phyloP scores from a whole-genome alignment of 1,140 invertebrate species.

The Drosophila littoralis region DNA sequence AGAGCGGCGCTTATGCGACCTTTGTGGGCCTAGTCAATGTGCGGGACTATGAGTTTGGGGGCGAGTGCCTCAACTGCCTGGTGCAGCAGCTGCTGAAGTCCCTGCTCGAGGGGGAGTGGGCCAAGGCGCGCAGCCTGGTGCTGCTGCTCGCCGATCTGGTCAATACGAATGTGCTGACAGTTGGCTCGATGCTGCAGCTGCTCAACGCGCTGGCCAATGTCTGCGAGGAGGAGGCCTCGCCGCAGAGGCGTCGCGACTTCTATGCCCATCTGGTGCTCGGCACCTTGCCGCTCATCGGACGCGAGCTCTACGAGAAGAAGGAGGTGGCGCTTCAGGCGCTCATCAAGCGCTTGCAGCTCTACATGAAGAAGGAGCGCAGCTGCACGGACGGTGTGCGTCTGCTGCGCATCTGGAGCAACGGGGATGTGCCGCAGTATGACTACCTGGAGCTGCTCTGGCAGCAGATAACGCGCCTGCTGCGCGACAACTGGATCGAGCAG shows the following conservation, averaged over 20 bases:
- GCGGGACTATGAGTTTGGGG: slow-evolving; percentile 98
- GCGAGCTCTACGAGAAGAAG: slow-evolving; percentile 98
- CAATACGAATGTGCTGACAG: slow-evolving; percentile 97
- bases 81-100: slow-evolving; percentile 95
- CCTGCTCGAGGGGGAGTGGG: slow-evolving; percentile 94
- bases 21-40: slow-evolving; percentile 97
- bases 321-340: slow-evolving; percentile 95
- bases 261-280: slow-evolving; percentile 96
- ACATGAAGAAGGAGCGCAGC: slow-evolving; percentile 93
- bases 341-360: slow-evolving; percentile 95
- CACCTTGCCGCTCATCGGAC: slow-evolving; percentile 96
- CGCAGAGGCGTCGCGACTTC: slow-evolving; percentile 95
- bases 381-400: slow-evolving; percentile 95
- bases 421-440: slow-evolving; percentile 94
- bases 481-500: slow-evolving; percentile 97
- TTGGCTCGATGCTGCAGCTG: slow-evolving; percentile 94
- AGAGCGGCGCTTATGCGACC: slow-evolving; percentile 98
- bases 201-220: slow-evolving; percentile 96
- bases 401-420: slow-evolving; percentile 89
- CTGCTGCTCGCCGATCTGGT: slow-evolving; percentile 97
- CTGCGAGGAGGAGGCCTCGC: slow-evolving; percentile 95
- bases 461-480: slow-evolving; percentile 94
- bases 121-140: slow-evolving; percentile 92
- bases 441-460: slow-evolving; percentile 98
- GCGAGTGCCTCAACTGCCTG: slow-evolving; percentile 97